phyloP scores from a whole-genome alignment of 2,888 invertebrate genomes.

The Ypsolopha sequella region DNA sequence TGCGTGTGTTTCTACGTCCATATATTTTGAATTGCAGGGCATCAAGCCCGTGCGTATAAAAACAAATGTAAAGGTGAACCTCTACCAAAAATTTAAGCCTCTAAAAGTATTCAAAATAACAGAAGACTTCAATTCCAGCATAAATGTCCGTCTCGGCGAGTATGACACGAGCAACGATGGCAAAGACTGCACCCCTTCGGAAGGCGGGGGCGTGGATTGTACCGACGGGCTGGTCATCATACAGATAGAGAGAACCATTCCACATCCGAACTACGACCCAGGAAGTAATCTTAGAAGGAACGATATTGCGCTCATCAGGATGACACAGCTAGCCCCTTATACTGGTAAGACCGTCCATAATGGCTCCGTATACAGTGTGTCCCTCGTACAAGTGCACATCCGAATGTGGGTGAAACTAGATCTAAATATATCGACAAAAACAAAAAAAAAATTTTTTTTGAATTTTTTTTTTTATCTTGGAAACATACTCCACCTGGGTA shows the following conservation, averaged over 20 bases:
- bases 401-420: too few species aligned
- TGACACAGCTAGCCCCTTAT: constrained; percentile 7
- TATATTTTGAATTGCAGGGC: too few species aligned
- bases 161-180: constrained; percentile 23
- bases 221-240: constrained; percentile 29
- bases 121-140: constrained; percentile 6
- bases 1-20: too few species aligned
- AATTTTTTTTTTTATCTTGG: too few species aligned
- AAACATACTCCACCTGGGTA: too few species aligned
- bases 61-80: too few species aligned
- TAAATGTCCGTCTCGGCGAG: constrained; percentile 29
- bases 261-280: constrained; percentile 31
- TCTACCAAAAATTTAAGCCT: too few species aligned
- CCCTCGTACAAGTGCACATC: too few species aligned
- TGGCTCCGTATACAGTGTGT: too few species aligned
- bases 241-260: constrained; percentile 24
- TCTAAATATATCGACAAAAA: too few species aligned
- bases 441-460: too few species aligned
- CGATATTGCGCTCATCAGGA: constrained; percentile 10
- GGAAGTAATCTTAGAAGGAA: neutral
- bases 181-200: constrained; percentile 25
- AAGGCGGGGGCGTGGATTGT: constrained; percentile 24
- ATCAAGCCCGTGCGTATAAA: too few species aligned
- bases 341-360: constrained; percentile 6
- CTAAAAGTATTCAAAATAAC: neutral